Evolutionary conservation across 2,113 vertebrate species (phyloP).

Genomic region (Xiphophorus couchianus): DNA sequence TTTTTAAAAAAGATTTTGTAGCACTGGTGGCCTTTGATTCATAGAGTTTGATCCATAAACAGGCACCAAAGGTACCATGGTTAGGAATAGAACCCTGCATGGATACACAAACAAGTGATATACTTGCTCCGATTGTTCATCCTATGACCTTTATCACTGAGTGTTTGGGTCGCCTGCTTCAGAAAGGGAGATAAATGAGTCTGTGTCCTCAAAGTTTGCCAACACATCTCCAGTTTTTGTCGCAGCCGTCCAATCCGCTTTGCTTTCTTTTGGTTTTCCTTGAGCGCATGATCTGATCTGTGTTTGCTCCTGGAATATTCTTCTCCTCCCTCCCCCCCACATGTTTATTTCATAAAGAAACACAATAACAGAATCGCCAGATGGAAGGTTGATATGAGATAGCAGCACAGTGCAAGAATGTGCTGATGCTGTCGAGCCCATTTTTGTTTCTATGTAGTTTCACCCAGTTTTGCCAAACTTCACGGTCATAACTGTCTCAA

Average conservation of each 20-base stretch:
- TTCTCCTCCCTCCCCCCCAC: conserved; percentile 19
- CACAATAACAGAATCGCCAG: conserved; percentile 62
- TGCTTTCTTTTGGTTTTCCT: conserved; percentile 31
- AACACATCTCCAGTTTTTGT: conserved; percentile 55
- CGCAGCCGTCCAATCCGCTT: conserved; percentile 39
- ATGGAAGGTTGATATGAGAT: conserved; percentile 54
- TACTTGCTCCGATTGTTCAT: background rate
- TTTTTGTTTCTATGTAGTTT: conserved; percentile 37
- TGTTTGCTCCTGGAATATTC: conserved; percentile 21
- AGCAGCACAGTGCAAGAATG: conserved; percentile 48
- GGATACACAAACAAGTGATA: too few species aligned
- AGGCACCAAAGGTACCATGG: too few species aligned
- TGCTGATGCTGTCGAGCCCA: conserved; percentile 58
- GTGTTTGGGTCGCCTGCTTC: conserved; percentile 28
- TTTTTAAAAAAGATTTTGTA: too few species aligned
- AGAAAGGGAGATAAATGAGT: conserved; percentile 63
- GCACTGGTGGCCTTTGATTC: too few species aligned
- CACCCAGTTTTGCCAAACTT: conserved; percentile 52
- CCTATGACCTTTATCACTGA: conserved; percentile 50
- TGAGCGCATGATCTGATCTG: conserved; percentile 51
- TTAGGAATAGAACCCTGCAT: too few species aligned
- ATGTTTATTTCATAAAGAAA: conserved; percentile 70
- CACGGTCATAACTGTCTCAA: conserved; percentile 38
- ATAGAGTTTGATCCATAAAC: too few species aligned
- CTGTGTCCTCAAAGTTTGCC: conserved; percentile 55